A percentile compares a stretch with the other conserved stretches of the same genome.
phyloP scores from a whole-genome alignment of 2,113 vertebrate genomes.

The Trematomus loennbergii region DNA sequence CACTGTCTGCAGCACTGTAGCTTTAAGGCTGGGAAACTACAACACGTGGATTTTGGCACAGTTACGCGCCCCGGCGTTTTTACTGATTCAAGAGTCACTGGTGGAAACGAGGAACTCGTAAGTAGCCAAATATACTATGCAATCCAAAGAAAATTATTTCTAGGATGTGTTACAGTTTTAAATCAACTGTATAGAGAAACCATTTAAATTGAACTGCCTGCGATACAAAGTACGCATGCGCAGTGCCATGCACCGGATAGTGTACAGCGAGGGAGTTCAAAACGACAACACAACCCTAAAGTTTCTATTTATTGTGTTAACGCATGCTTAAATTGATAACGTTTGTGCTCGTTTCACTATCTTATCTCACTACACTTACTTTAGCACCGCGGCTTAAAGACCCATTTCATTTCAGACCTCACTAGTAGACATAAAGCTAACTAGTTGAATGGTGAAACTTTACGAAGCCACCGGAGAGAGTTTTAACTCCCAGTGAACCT shows the following conservation, averaged over 20 bases:
- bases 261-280: neutral
- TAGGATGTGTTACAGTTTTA: neutral
- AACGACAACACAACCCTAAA: neutral
- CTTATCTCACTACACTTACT: neutral
- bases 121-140: neutral
- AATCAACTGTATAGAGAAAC: neutral
- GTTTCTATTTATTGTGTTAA: neutral
- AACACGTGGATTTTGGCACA: constrained; percentile 50
- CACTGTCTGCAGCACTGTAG: too few relatives aligned
- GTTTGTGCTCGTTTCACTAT: neutral
- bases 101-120: neutral
- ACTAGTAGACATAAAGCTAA: too few relatives aligned
- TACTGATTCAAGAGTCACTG: neutral
- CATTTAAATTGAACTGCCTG: neutral
- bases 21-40: neutral
- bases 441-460: too few relatives aligned
- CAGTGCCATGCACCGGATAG: neutral
- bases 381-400: too few relatives aligned
- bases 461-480: neutral
- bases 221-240: constrained; percentile 28
- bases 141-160: neutral
- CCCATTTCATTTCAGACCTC: too few relatives aligned
- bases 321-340: too few relatives aligned
- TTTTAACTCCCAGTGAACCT: neutral
- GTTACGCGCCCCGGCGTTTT: neutral